A percentile compares a stretch with the other conserved stretches of the same genome.
Evolutionary conservation across 2,888 invertebrate genomes (phyloP).

Genomic region (Furcula furcula): DNA sequence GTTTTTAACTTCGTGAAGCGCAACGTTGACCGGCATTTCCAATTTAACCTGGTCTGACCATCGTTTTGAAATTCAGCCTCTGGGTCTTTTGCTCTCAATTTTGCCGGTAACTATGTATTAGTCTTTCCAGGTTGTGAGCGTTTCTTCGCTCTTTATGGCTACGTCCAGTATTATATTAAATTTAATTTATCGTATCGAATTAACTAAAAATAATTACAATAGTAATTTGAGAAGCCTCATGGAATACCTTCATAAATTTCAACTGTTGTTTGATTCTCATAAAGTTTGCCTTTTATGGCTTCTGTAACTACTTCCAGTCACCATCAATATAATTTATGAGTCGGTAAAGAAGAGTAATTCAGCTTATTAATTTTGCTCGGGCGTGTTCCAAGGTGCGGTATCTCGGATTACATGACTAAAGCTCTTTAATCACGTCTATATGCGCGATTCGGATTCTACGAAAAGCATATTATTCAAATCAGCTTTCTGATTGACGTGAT

Average conservation of each 20-base stretch:
- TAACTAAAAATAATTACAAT: background rate
- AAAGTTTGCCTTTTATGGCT: constrained; percentile 62
- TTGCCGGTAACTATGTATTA: too few relatives aligned
- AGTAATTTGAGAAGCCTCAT: background rate
- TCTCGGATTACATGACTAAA: constrained; percentile 58
- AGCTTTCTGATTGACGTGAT: constrained; percentile 34
- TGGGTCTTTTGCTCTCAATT: too few relatives aligned
- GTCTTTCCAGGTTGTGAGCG: too few relatives aligned
- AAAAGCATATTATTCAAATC: constrained; percentile 43
- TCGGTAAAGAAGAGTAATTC: constrained; percentile 70
- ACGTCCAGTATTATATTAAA: too few relatives aligned
- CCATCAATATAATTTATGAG: constrained; percentile 74
- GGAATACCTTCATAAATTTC: constrained; percentile 41
- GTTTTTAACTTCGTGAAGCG: constrained; percentile 3
- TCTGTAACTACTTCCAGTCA: constrained; percentile 60
- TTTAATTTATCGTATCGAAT: too few relatives aligned
- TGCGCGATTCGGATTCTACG: constrained; percentile 32
- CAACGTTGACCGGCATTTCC: too few relatives aligned
- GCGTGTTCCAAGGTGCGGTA: constrained; percentile 58
- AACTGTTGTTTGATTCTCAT: constrained; percentile 61
- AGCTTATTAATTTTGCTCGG: constrained; percentile 72
- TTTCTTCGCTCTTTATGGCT: too few relatives aligned
- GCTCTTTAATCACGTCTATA: constrained; percentile 53
- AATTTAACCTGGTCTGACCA: constrained; percentile 5
- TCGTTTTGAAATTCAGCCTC: too few relatives aligned